phyloP scores from a whole-genome alignment of 37 sponge, comb jelly and placozoan species.

The Spongilla lacustris region DNA sequence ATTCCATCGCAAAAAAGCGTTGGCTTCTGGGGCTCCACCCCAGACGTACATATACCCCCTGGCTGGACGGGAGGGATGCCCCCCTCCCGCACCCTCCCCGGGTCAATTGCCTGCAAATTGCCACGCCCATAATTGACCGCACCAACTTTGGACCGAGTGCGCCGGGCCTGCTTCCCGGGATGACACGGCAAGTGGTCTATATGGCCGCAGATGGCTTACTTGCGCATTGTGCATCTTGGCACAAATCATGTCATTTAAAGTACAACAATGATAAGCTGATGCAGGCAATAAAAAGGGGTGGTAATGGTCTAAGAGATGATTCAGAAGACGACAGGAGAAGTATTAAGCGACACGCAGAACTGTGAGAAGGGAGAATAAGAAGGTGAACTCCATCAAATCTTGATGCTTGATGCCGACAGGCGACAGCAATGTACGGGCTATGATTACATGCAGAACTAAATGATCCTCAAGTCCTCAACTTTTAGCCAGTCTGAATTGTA shows the following conservation, averaged over 20 bases:
- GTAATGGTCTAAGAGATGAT: not conserved
- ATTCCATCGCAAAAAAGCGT: too few relatives aligned
- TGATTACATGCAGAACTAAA: conserved; percentile 20
- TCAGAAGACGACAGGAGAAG: not conserved
- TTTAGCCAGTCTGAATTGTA: conserved; percentile 26
- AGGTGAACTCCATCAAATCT: conserved; percentile 27
- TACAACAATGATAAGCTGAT: conserved; percentile 26
- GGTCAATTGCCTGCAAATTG: too few relatives aligned
- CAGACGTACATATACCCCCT: too few relatives aligned
- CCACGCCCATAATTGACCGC: too few relatives aligned
- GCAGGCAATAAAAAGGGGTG: conserved; percentile 20
- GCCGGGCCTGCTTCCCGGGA: too few relatives aligned
- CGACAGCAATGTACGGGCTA: conserved; percentile 22
- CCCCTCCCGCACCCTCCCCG: too few relatives aligned
- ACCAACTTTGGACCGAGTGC: too few relatives aligned
- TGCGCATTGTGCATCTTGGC: conserved; percentile 29
- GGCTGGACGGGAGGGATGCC: too few relatives aligned
- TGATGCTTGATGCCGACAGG: conserved; percentile 27
- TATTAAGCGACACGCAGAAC: not conserved
- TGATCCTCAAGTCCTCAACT: conserved; percentile 7
- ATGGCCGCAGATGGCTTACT: conserved; percentile 5
- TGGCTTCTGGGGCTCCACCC: too few relatives aligned
- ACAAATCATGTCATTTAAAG: conserved; percentile 46
- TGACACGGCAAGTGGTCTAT: too few relatives aligned
- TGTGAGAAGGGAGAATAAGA: conserved; percentile 24